phyloP scores from a whole-genome alignment of 2,888 invertebrate genomes.

The Oscheius sp. region DNA sequence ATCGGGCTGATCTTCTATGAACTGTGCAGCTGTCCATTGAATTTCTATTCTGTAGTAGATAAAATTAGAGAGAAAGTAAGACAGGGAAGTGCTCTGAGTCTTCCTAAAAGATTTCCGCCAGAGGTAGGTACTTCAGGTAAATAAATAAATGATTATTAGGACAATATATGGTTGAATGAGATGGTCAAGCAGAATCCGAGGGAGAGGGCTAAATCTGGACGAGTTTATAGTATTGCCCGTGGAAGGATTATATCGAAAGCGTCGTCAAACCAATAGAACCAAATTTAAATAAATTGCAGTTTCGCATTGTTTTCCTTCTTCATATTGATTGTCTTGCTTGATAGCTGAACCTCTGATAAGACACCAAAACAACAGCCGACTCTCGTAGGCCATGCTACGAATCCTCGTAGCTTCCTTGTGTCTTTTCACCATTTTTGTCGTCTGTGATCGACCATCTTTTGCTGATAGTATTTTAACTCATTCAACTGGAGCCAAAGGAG shows the following conservation, averaged over 20 bases:
- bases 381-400: not conserved
- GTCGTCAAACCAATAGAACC: too few relatives aligned
- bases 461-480: constrained; percentile 15
- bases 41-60: not conserved
- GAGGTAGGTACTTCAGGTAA: not conserved
- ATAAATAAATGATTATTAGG: not conserved
- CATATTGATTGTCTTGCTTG: not conserved
- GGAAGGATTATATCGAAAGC: too few relatives aligned
- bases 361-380: constrained; percentile 1
- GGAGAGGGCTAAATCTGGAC: not conserved
- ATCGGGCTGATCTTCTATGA: not conserved
- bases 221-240: not conserved
- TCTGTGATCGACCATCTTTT: not conserved
- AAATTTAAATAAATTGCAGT: too few relatives aligned
- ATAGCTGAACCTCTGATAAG: not conserved
- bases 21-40: not conserved
- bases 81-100: not conserved
- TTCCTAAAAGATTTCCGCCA: not conserved
- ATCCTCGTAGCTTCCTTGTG: not conserved
- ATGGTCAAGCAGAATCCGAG: not conserved
- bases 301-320: too few relatives aligned
- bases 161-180: not conserved
- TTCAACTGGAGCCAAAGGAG: constrained; percentile 17
- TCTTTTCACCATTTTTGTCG: not conserved
- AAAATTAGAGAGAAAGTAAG: not conserved